Percentiles rank a stretch among this genome's conserved stretches.
Evolutionary conservation across 1,140 invertebrate species (phyloP).

Genomic region (Limonius californicus): DNA sequence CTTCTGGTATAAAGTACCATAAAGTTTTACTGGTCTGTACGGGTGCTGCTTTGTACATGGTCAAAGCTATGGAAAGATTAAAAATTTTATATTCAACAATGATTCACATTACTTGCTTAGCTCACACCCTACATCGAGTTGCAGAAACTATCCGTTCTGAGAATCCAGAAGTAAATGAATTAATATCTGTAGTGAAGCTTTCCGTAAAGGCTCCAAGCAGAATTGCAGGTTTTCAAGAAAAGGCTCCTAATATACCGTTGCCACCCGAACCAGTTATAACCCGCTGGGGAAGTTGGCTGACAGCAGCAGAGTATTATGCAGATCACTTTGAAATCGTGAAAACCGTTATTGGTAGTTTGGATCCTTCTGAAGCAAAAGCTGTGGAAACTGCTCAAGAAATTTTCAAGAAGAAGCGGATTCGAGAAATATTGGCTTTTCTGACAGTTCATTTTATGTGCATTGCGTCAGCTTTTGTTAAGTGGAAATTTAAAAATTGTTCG

Average conservation of each 20-base stretch:
- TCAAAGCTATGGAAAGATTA: slow-evolving; percentile 21
- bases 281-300: slow-evolving; percentile 47
- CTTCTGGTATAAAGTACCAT: background rate
- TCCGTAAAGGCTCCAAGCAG: slow-evolving; percentile 21
- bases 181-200: slow-evolving; percentile 23
- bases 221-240: slow-evolving; percentile 37
- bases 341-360: no score
- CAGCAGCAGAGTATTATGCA: slow-evolving; percentile 41
- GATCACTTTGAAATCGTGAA: no score
- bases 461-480: no score
- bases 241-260: slow-evolving; percentile 37
- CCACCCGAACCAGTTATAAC: slow-evolving; percentile 45
- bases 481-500: no score
- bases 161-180: slow-evolving; percentile 22
- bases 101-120: slow-evolving; percentile 25
- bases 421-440: no score
- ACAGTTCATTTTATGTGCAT: no score
- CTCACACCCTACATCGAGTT: slow-evolving; percentile 23
- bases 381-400: no score
- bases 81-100: slow-evolving; percentile 27
- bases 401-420: no score
- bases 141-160: slow-evolving; percentile 22
- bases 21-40: slow-evolving; percentile 25
- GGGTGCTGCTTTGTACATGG: slow-evolving; percentile 23
- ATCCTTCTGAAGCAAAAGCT: no score